Percentiles rank a stretch among this genome's conserved stretches.
Evolutionary conservation across 2,113 vertebrate genomes (phyloP).

Genomic region (Melanocharis versteri): DNA sequence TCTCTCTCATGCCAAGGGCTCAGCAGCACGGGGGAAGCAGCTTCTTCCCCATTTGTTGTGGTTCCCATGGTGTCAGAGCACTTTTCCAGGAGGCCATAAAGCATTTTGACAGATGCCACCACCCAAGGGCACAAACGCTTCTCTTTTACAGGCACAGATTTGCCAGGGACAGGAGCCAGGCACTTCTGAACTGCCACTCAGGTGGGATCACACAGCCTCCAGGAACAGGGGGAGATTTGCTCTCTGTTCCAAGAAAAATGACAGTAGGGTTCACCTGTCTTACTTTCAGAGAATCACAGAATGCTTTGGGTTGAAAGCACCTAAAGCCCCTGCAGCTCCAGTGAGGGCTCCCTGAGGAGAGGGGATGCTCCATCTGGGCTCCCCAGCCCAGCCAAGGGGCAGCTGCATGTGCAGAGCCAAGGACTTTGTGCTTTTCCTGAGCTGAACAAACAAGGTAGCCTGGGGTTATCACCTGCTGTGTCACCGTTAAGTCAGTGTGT

Average conservation of each 20-base stretch:
- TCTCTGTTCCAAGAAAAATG: not conserved
- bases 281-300: not conserved
- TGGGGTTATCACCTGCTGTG: not conserved
- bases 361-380: not conserved
- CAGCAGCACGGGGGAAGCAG: not conserved
- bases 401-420: not conserved
- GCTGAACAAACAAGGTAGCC: constrained; percentile 31
- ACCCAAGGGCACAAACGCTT: rapidly evolving
- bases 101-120: not conserved
- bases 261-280: not conserved
- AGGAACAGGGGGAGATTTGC: not conserved
- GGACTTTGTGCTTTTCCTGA: constrained; percentile 37
- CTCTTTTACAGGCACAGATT: not conserved
- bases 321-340: not conserved
- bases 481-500: not conserved
- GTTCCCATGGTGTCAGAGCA: not conserved
- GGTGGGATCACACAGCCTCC: not conserved
- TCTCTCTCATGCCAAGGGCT: not conserved
- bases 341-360: not conserved
- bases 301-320: not conserved
- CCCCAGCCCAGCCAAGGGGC: not conserved
- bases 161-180: not conserved
- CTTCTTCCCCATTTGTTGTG: not conserved
- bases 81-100: not conserved
- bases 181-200: not conserved